A percentile compares a stretch with the other conserved stretches of the same genome.
Conservation (phyloP, 2,797 vertebrate genomes). For the Enteromius anoplus region DNA sequence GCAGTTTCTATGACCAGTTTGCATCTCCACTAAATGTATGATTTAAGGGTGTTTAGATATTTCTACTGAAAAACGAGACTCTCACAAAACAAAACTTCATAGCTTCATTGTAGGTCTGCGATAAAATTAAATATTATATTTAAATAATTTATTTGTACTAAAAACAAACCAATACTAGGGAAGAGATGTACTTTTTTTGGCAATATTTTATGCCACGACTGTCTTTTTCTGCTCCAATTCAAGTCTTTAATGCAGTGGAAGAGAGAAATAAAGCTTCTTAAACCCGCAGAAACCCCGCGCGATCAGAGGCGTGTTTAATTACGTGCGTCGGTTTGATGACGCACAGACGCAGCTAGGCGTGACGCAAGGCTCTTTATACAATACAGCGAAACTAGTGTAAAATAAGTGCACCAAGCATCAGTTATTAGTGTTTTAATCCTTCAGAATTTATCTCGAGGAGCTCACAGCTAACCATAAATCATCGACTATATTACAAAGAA, state of each 20-base stretch:
- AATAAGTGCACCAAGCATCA: neutral
- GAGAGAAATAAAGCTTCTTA: neutral
- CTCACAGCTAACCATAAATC: neutral
- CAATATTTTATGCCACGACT: neutral
- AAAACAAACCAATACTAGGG: neutral
- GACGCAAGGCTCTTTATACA: neutral
- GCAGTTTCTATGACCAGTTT: no score
- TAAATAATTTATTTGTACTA: neutral
- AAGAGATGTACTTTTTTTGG: neutral
- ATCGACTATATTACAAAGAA: neutral
- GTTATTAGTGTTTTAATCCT: fast-evolving
- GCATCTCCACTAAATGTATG: no score
- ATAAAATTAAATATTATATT: neutral
- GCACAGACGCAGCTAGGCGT: neutral
- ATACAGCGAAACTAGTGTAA: neutral
- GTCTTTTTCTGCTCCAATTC: neutral
- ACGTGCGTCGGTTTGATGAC: neutral
- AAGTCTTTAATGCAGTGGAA: neutral
- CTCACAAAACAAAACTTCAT: no score
- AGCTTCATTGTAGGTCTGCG: no score
- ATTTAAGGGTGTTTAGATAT: no score
- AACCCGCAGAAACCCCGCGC: neutral
- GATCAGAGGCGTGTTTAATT: neutral
- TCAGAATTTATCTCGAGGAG: neutral
- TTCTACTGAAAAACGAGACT: no score